Conservation (phyloP, 2,797 vertebrate species). For the Dipus sagitta region DNA sequence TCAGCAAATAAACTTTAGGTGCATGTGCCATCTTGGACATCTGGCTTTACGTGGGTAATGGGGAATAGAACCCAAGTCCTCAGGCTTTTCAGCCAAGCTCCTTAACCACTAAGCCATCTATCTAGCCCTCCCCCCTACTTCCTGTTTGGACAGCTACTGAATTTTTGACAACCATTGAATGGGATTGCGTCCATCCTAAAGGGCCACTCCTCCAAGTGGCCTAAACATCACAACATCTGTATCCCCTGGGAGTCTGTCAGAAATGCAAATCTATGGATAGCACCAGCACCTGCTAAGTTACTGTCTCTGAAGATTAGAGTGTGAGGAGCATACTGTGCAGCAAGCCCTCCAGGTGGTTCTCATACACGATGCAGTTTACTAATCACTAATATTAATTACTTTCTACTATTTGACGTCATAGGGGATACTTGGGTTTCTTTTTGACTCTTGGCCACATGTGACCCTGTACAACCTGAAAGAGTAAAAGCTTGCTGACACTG, state of each 20-base stretch:
- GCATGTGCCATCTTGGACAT: too few relatives aligned
- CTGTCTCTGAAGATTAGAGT: neutral
- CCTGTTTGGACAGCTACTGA: neutral
- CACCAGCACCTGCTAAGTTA: neutral
- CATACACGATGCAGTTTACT: conserved; percentile 1
- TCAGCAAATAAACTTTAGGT: too few relatives aligned
- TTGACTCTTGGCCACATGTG: conserved; percentile 77
- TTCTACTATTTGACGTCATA: conserved; percentile 60
- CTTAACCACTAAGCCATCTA: too few relatives aligned
- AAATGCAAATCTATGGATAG: neutral
- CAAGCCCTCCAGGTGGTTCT: neutral
- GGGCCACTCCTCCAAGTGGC: neutral
- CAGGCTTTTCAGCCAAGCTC: too few relatives aligned
- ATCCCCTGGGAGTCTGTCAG: neutral
- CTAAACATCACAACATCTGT: neutral
- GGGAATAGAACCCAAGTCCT: too few relatives aligned
- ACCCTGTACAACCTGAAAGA: conserved; percentile 65
- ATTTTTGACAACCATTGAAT: neutral
- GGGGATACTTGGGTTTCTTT: conserved; percentile 76
- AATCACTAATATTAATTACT: conserved; percentile 72
- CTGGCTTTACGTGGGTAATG: too few relatives aligned
- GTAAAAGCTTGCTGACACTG: conserved; percentile 65
- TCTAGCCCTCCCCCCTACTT: too few relatives aligned
- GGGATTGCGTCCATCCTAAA: neutral
- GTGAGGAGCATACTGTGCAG: neutral